phyloP scores from a whole-genome alignment of 2,888 invertebrate species.

The Busseola fusca region DNA sequence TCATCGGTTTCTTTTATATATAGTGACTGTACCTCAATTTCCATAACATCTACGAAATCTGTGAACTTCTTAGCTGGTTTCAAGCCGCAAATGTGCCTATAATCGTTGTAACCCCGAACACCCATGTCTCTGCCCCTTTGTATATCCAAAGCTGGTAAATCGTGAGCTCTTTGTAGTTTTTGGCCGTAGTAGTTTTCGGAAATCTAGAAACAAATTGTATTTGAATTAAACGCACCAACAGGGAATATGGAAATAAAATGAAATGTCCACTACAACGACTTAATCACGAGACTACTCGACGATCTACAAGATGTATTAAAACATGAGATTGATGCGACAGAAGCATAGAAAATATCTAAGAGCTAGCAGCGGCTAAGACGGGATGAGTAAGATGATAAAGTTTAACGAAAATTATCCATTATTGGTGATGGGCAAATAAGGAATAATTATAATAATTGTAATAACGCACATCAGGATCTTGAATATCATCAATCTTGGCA shows the following conservation, averaged over 20 bases:
- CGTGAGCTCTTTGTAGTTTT: slow-evolving; percentile 73
- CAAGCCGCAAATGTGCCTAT: slow-evolving; percentile 75
- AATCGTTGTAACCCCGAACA: slow-evolving; percentile 78
- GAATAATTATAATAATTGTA: background rate
- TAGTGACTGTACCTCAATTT: slow-evolving; percentile 70
- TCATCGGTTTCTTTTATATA: too few relatives aligned
- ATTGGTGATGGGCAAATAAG: background rate
- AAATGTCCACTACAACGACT: background rate
- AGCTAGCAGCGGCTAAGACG: background rate
- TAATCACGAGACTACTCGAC: background rate
- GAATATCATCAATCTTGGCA: slow-evolving; percentile 75
- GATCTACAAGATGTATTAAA: background rate
- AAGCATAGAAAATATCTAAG: background rate
- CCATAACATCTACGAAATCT: slow-evolving; percentile 78
- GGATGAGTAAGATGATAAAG: background rate
- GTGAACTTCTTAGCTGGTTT: slow-evolving; percentile 74
- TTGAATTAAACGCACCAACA: background rate
- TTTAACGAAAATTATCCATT: background rate
- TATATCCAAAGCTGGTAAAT: slow-evolving; percentile 74
- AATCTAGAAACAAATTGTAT: slow-evolving; percentile 63
- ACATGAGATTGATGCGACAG: background rate
- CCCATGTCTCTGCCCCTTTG: slow-evolving; percentile 80
- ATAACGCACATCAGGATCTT: slow-evolving; percentile 76
- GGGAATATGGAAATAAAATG: background rate
- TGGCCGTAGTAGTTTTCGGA: slow-evolving; percentile 75